Conservation (phyloP, 2,797 vertebrate species). For the Sebastes nivosus region DNA sequence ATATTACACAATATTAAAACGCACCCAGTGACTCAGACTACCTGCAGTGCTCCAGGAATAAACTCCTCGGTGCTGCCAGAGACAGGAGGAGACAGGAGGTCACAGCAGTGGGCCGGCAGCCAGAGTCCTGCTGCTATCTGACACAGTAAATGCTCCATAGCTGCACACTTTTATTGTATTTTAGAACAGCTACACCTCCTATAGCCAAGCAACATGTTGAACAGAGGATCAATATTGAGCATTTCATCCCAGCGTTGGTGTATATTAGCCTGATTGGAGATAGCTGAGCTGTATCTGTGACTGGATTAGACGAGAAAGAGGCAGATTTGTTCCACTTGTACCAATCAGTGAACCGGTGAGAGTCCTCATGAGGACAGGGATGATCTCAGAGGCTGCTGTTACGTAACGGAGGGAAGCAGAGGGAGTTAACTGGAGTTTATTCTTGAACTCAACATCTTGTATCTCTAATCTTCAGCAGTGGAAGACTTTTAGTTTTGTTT, state of each 20-base stretch:
- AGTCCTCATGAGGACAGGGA: slow-evolving; percentile 53
- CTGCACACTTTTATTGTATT: not conserved
- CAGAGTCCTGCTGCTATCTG: not conserved
- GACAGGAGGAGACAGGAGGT: not conserved
- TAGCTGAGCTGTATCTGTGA: not conserved
- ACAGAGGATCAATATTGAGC: not conserved
- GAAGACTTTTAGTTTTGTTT: not conserved
- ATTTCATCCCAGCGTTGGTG: not conserved
- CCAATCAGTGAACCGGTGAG: slow-evolving; percentile 34
- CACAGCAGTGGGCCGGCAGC: not conserved
- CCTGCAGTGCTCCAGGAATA: not conserved
- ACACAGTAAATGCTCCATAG: not conserved
- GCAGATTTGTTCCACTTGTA: slow-evolving; percentile 39
- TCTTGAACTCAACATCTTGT: not conserved
- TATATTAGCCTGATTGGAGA: not conserved
- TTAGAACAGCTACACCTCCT: not conserved
- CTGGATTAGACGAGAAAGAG: slow-evolving; percentile 33
- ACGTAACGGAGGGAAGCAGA: slow-evolving; percentile 48
- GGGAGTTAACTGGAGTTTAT: not conserved
- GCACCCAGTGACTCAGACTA: not conserved
- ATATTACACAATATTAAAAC: not conserved
- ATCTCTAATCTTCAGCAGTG: not conserved
- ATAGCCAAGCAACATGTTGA: not conserved
- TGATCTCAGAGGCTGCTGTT: slow-evolving; percentile 67
- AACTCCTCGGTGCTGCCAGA: not conserved